Evolutionary conservation across 2,888 invertebrate genomes (phyloP), one percentile per base, ranked within the genome.

Genomic region (Cheilosia vulpina): DNA sequence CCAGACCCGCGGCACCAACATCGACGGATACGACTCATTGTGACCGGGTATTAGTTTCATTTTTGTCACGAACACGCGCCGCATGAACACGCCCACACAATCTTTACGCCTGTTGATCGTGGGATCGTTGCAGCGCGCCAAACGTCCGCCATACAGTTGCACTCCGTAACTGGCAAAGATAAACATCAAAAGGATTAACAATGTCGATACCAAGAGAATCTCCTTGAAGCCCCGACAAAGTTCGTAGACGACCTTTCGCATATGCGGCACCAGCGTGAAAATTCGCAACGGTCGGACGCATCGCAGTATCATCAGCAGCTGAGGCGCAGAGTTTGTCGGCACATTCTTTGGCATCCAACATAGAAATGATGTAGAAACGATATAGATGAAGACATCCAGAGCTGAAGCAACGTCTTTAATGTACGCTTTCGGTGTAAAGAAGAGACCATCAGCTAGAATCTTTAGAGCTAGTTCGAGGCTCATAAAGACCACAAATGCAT

Each of bases 111-210:
- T 93, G 0, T 93, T 92, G 87, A 99, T 97, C 0, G 95, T 96
- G 0, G 97, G 98, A 93, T 99, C 99, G 92, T 99, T 99, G 91
- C 99, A 92, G 31, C 98, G 94, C 0, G 99, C 99, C 89, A 99
- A 93, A 90, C 97, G 95, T 3, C 99, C 99, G 1, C 99, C 99
- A 90, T 99, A 99, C 66, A 99, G 93, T 91, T 99, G 99, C 0
- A 99, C 99, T 0, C 99, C 99, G 90, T 99, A 99, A 90, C 98
- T 98, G 60, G 99, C 99, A 92, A 99, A 99, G 31, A 99, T 98
- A 92, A 99, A 99, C 97, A 99, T 99, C 88, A 99, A 93, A 41
- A 99, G 95, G 88, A 99, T 98, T 87, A 99, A 93, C 68, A 99
- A 93, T 0, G 99, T 98, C 0, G 99, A 99, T 93, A 98, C 99